Evolutionary conservation across 1,140 invertebrate species (phyloP).

Genomic region (Paralvinella palmiformis): DNA sequence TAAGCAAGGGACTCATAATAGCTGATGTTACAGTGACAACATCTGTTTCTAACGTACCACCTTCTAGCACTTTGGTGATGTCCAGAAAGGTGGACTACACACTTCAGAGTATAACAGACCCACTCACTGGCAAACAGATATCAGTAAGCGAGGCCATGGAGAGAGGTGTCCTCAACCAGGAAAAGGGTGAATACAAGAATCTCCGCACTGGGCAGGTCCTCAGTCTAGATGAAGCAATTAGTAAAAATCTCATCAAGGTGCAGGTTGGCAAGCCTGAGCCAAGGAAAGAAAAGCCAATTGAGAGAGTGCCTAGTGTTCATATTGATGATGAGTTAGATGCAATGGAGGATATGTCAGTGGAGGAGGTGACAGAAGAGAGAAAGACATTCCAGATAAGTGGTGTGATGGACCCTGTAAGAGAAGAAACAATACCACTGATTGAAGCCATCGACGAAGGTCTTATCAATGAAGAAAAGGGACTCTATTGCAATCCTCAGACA

Average conservation of each 20-base stretch:
- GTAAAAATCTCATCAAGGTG: constrained; percentile 34
- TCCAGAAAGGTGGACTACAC: constrained; percentile 63
- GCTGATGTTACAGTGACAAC: constrained; percentile 73
- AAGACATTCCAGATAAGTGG: constrained; percentile 52
- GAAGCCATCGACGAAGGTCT: constrained; percentile 79
- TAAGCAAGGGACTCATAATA: constrained; percentile 56
- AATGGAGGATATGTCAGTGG: constrained; percentile 37
- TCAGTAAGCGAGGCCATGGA: constrained; percentile 41
- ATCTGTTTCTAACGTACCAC: constrained; percentile 62
- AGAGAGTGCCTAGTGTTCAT: constrained; percentile 33
- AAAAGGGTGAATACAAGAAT: constrained; percentile 42
- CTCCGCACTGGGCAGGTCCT: constrained; percentile 41
- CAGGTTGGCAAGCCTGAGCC: constrained; percentile 25
- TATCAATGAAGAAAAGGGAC: constrained; percentile 69
- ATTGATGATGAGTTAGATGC: constrained; percentile 42
- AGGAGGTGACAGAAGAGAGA: constrained; percentile 44
- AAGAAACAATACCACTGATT: constrained; percentile 70
- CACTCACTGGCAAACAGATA: constrained; percentile 41
- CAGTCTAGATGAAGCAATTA: constrained; percentile 41
- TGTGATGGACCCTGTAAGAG: constrained; percentile 75
- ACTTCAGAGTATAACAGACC: constrained; percentile 52
- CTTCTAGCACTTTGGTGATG: constrained; percentile 55
- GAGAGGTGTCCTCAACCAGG: constrained; percentile 38
- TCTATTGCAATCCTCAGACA: constrained; percentile 68
- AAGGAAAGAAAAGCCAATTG: constrained; percentile 21